phyloP scores from a whole-genome alignment of 2,113 vertebrate genomes.

The Strigops habroptila region DNA sequence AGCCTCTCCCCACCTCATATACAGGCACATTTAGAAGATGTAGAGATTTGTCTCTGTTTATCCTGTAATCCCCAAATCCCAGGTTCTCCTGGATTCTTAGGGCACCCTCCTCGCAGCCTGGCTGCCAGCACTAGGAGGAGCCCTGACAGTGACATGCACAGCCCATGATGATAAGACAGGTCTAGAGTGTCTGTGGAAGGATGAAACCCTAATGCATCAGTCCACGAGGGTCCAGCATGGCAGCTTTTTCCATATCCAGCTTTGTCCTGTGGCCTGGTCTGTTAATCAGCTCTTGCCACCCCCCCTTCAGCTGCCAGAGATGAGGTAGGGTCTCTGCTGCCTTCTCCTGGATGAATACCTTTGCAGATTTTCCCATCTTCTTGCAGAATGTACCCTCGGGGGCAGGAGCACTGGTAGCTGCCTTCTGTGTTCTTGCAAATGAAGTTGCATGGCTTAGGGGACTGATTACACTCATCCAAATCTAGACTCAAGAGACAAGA shows the following conservation, averaged over 20 bases:
- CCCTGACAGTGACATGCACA: neutral
- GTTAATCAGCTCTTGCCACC: neutral
- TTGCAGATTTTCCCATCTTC: constrained; percentile 91
- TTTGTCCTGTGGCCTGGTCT: neutral
- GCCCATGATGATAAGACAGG: neutral
- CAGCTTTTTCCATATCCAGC: neutral
- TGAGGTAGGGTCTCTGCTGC: neutral
- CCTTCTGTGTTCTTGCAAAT: constrained; percentile 95
- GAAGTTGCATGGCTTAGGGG: constrained; percentile 90
- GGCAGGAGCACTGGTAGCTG: constrained; percentile 93
- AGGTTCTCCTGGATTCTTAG: neutral
- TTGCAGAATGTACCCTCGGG: constrained; percentile 87
- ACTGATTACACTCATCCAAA: constrained; percentile 88
- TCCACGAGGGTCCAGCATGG: neutral
- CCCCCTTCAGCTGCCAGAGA: neutral
- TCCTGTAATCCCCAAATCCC: neutral
- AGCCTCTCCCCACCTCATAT: neutral
- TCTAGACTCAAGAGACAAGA: constrained; percentile 69
- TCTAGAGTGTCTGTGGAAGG: neutral
- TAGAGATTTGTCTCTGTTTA: neutral
- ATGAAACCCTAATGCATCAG: neutral
- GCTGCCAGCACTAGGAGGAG: neutral
- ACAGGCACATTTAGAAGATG: neutral
- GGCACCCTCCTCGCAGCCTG: neutral
- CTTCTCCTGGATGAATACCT: constrained; percentile 70